Evolutionary conservation across 2,888 invertebrate genomes (phyloP).

Genomic region (Mythimna pallens): DNA sequence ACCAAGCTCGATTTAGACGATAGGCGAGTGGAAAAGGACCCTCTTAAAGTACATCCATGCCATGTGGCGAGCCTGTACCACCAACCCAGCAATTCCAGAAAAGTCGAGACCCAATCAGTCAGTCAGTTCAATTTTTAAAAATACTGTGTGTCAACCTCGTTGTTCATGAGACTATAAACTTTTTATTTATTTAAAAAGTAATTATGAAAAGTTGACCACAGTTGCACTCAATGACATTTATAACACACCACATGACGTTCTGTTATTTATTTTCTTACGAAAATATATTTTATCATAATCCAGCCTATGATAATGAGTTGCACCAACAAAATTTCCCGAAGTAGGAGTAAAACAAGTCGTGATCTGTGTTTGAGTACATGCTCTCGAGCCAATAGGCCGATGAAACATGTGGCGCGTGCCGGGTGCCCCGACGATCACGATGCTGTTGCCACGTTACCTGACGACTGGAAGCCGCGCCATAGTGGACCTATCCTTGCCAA

Average conservation of each 20-base stretch:
- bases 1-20: too few species aligned
- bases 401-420: constrained; percentile 63
- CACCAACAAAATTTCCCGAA: not conserved
- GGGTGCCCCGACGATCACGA: constrained; percentile 78
- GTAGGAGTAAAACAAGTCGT: constrained; percentile 1
- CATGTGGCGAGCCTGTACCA: too few species aligned
- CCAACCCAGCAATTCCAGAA: too few species aligned
- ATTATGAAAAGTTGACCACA: not conserved
- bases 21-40: too few species aligned
- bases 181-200: not conserved
- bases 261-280: constrained; percentile 5
- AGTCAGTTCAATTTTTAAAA: not conserved
- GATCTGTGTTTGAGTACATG: constrained; percentile 15
- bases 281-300: not conserved
- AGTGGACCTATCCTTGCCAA: constrained; percentile 77
- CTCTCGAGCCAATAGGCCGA: not conserved
- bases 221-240: constrained; percentile 6
- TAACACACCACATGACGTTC: not conserved
- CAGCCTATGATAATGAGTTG: not conserved
- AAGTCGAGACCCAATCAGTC: too few species aligned
- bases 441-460: constrained; percentile 80
- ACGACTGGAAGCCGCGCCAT: constrained; percentile 76
- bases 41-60: too few species aligned
- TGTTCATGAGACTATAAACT: not conserved
- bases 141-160: not conserved